Evolutionary conservation across 37 sponge, comb jelly and placozoan species (phyloP).

Genomic region (Axinella damicornis): DNA sequence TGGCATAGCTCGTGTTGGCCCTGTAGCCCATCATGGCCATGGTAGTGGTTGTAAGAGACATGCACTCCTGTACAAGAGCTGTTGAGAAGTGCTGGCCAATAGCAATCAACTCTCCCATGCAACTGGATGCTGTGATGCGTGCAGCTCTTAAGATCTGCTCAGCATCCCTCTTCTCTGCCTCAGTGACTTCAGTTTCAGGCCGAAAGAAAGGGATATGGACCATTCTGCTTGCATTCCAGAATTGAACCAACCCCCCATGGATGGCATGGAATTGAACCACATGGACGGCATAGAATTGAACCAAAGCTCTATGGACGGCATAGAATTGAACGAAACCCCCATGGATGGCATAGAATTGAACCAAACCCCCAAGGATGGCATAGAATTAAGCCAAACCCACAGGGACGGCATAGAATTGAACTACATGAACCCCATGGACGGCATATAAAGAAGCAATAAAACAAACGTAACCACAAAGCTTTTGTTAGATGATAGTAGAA

Average conservation of each 20-base stretch:
- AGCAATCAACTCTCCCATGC: neutral
- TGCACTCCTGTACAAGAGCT: neutral
- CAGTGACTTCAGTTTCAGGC: neutral
- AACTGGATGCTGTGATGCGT: neutral
- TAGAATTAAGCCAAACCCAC: too few relatives aligned
- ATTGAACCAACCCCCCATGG: neutral
- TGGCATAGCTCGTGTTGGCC: neutral
- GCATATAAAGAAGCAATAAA: too few relatives aligned
- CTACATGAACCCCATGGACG: too few relatives aligned
- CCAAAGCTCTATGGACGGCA: too few relatives aligned
- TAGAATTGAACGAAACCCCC: too few relatives aligned
- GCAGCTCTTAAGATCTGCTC: neutral
- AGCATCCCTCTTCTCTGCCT: neutral
- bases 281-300: too few relatives aligned
- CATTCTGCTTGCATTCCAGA: conserved; percentile 17
- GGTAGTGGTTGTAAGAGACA: neutral
- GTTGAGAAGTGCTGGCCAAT: neutral
- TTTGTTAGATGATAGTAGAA: neutral
- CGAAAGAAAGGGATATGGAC: conserved; percentile 8
- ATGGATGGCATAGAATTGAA: too few relatives aligned
- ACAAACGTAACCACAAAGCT: too few relatives aligned
- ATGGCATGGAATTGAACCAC: neutral
- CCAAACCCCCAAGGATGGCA: too few relatives aligned
- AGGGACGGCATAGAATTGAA: too few relatives aligned
- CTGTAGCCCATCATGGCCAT: neutral